These are phyloP conservation scores for Epistrophe eligans DNA, from an alignment of 2,888 invertebrate genomes.

Conservation along the genomic window DNA sequence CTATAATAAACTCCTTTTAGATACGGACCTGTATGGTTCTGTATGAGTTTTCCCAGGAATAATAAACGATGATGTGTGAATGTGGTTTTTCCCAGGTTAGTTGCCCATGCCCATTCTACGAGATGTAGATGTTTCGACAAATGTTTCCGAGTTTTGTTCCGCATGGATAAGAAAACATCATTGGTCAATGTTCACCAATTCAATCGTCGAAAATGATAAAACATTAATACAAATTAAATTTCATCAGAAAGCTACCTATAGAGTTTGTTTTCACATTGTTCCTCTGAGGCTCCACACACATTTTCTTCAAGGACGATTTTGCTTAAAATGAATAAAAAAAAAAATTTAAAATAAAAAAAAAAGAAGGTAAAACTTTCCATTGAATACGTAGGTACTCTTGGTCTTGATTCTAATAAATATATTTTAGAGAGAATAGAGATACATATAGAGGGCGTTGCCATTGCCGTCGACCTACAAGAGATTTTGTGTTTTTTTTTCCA, in stretches of 20 bases:
- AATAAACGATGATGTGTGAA: constrained; percentile 52
- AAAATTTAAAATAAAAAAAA: not conserved
- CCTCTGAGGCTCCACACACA: not conserved
- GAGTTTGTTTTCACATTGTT: constrained; percentile 17
- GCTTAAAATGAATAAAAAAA: constrained; percentile 1
- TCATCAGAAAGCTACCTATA: constrained; percentile 3
- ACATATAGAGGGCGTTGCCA: not conserved
- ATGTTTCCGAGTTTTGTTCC: constrained; percentile 6
- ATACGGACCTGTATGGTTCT: constrained; percentile 19
- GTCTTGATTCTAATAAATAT: not conserved
- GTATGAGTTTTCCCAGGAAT: constrained; percentile 18
- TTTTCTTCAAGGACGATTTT: constrained; percentile 4
- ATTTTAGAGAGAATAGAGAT: not conserved
- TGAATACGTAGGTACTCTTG: constrained; percentile 7
- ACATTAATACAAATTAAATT: constrained; percentile 72
- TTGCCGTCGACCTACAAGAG: constrained; percentile 3
- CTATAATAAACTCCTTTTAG: no score
- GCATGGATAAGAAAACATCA: constrained; percentile 32
- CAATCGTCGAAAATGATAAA: constrained; percentile 67
- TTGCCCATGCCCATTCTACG: not conserved
- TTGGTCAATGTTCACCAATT: constrained; percentile 51
- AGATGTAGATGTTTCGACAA: not conserved
- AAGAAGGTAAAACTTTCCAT: constrained; percentile 2
- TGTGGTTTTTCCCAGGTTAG: not conserved
- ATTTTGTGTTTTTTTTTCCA: constrained; percentile 16